Percentiles rank a stretch among this genome's conserved stretches.
Evolutionary conservation across 2,797 vertebrate genomes (phyloP).

Genomic region (Ispidina picta): DNA sequence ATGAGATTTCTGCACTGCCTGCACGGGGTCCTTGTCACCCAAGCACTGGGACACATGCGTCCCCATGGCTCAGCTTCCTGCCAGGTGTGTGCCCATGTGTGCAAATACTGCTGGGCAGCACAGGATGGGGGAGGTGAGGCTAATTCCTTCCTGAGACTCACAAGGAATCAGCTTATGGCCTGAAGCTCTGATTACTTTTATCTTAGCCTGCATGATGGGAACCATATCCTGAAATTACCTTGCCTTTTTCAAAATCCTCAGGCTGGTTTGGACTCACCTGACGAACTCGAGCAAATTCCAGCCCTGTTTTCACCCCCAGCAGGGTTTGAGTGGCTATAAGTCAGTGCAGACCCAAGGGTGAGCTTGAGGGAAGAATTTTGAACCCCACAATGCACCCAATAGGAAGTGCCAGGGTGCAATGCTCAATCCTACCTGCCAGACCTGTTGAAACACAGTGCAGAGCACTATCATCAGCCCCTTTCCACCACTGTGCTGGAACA

Average conservation of each 20-base stretch:
- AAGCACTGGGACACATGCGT: accelerated
- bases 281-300: accelerated
- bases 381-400: not conserved
- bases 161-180: slow-evolving; percentile 48
- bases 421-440: not conserved
- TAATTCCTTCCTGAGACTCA: slow-evolving; percentile 54
- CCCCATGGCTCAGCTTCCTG: not conserved
- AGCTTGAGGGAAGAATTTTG: not conserved
- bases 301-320: not conserved
- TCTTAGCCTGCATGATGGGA: not conserved
- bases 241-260: not conserved
- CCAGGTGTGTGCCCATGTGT: not conserved
- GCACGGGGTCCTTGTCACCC: not conserved
- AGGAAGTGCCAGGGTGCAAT: not conserved
- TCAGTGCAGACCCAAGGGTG: not conserved
- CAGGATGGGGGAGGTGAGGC: not conserved
- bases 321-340: accelerated
- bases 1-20: not conserved
- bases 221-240: slow-evolving; percentile 43
- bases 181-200: slow-evolving; percentile 43
- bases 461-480: not conserved
- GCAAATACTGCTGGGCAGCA: not conserved
- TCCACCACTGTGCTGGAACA: accelerated
- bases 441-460: accelerated
- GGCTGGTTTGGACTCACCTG: not conserved